Percentiles rank a stretch among this genome's conserved stretches.
Conservation (phyloP, 2,797 vertebrate genomes). For the Melanotaenia parkinsoni region DNA sequence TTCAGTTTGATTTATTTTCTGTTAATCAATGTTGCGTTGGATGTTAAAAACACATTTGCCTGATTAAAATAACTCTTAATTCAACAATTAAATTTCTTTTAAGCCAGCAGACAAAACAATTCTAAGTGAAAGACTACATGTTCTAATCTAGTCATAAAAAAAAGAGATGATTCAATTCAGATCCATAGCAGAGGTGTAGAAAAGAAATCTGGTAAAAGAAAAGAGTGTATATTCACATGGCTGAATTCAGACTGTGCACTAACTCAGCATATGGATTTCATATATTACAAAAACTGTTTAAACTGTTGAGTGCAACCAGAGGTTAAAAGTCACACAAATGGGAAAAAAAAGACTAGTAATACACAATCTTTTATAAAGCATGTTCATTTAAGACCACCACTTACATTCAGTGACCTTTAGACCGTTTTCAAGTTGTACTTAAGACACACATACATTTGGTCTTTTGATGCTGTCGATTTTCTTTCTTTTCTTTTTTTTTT, state of each 20-base stretch:
- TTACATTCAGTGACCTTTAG: conserved; percentile 59
- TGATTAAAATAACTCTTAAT: conserved; percentile 14
- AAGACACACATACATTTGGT: conserved; percentile 37
- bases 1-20: conserved; percentile 54
- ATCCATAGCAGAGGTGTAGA: conserved; percentile 20
- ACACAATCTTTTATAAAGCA: conserved; percentile 47
- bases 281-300: conserved; percentile 44
- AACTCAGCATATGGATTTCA: conserved; percentile 40
- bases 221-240: conserved; percentile 21
- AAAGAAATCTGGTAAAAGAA: conserved; percentile 14
- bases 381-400: conserved; percentile 39
- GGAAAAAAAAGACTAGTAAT: conserved; percentile 18
- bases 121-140: conserved; percentile 9
- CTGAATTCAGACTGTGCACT: conserved; percentile 17
- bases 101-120: conserved; percentile 20
- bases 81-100: conserved; percentile 4
- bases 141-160: conserved; percentile 27
- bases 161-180: conserved; percentile 23
- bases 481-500: conserved; percentile 12
- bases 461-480: conserved; percentile 27
- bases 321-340: conserved; percentile 24
- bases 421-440: conserved; percentile 30
- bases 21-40: conserved; percentile 24
- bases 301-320: conserved; percentile 15
- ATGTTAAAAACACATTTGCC: conserved; percentile 22